These are phyloP conservation scores for Raillietiella orientalis DNA, from an alignment of 2,888 invertebrate genomes.

Conservation along the genomic window DNA sequence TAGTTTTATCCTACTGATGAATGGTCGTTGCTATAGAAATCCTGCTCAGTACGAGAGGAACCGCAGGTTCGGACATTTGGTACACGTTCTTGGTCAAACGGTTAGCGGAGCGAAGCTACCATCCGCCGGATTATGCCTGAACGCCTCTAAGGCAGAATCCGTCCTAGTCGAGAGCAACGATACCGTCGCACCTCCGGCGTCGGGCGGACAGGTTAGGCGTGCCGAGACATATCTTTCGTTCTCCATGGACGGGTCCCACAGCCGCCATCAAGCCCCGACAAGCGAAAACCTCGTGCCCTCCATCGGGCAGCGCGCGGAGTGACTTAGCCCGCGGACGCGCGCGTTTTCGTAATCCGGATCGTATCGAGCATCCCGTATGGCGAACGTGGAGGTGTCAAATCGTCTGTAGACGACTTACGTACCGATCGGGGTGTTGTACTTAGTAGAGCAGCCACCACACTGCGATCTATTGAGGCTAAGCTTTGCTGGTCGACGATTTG, in stretches of 20 bases:
- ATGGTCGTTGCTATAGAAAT: conserved; percentile 18
- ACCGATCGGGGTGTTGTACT: conserved; percentile 24
- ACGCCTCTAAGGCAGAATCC: conserved; percentile 24
- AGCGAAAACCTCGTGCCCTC: too few relatives aligned
- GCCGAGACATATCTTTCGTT: too few relatives aligned
- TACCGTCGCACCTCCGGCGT: conserved; percentile 7
- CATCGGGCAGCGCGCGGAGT: too few relatives aligned
- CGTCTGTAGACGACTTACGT: conserved; percentile 25
- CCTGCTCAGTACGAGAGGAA: conserved; percentile 22
- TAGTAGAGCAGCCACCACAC: conserved; percentile 22
- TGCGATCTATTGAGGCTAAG: conserved; percentile 26
- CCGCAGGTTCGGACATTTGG: conserved; percentile 25
- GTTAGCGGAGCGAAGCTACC: conserved; percentile 30
- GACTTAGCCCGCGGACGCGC: too few relatives aligned
- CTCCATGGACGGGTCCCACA: too few relatives aligned
- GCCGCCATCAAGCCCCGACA: too few relatives aligned
- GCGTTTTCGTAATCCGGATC: too few relatives aligned
- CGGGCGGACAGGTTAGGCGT: too few relatives aligned
- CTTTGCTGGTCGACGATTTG: too few relatives aligned
- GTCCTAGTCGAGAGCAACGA: conserved; percentile 18
- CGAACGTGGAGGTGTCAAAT: conserved; percentile 22
- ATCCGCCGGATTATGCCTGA: conserved; percentile 24
- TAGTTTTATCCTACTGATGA: conserved; percentile 25
- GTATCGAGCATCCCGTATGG: too few relatives aligned
- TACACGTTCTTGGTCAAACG: conserved; percentile 24